Conservation (phyloP, 2,888 invertebrate species). For the Deilephila elpenor region DNA sequence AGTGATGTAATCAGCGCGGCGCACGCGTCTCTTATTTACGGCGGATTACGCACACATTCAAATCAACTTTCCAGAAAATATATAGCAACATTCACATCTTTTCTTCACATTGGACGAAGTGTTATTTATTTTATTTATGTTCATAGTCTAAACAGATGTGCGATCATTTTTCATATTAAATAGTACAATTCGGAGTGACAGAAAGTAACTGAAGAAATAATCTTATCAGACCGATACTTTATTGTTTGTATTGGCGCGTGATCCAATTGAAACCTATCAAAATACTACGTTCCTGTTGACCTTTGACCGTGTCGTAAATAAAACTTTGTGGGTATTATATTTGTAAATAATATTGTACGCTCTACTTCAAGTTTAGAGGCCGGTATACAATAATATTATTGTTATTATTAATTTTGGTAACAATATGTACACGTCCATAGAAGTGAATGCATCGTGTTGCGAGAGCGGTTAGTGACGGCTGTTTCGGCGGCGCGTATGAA, state of each 20-base stretch:
- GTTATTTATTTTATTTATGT: background rate
- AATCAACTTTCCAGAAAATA: constrained; percentile 38
- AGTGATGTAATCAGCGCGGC: constrained; percentile 75
- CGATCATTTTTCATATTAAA: constrained; percentile 1
- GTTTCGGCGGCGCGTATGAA: background rate
- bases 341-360: background rate
- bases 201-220: background rate
- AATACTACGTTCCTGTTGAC: background rate
- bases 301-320: background rate
- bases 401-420: background rate
- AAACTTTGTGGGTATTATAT: background rate
- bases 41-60: constrained; percentile 80
- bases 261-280: background rate
- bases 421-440: background rate
- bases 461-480: background rate
- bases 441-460: constrained; percentile 2
- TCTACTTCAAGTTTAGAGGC: background rate
- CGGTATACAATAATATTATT: background rate
- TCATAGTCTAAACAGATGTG: constrained; percentile 16
- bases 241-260: background rate
- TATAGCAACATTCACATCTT: constrained; percentile 19
- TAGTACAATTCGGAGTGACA: background rate
- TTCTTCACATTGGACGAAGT: background rate
- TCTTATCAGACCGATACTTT: background rate
- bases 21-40: constrained; percentile 80